Conservation (phyloP, 2,888 invertebrate genomes). For the Cheilosia impressa region DNA sequence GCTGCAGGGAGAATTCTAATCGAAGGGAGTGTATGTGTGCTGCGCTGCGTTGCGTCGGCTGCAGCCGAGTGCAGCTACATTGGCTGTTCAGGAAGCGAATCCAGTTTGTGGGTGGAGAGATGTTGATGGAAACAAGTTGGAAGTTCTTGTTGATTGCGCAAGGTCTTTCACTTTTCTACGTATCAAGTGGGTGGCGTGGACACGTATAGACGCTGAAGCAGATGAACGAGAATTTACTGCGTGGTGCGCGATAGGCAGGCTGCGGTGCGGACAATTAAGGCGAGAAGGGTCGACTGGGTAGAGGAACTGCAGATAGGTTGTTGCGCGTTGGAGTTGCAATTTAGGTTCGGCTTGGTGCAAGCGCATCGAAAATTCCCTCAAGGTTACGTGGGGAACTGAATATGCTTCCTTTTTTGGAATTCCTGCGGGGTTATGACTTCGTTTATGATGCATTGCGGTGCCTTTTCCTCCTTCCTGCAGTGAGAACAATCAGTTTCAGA, state of each 20-base stretch:
- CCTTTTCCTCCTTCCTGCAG: too few relatives aligned
- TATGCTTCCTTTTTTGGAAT: too few relatives aligned
- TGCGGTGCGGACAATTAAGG: background rate
- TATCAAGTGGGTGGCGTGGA: slow-evolving; percentile 51
- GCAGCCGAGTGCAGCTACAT: slow-evolving; percentile 24
- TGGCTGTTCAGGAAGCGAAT: slow-evolving; percentile 67
- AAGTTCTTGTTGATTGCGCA: slow-evolving; percentile 62
- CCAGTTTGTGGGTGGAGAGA: slow-evolving; percentile 73
- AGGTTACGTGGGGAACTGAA: too few relatives aligned
- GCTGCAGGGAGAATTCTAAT: slow-evolving; percentile 55
- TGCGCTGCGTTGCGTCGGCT: slow-evolving; percentile 17
- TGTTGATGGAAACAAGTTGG: slow-evolving; percentile 69
- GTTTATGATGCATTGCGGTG: too few relatives aligned
- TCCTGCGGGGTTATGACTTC: too few relatives aligned
- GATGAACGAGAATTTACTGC: slow-evolving; percentile 39
- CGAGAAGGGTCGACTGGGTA: background rate
- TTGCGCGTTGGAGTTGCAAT: too few relatives aligned
- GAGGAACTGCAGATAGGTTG: background rate
- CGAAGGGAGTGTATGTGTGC: slow-evolving; percentile 18
- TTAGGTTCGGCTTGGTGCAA: too few relatives aligned
- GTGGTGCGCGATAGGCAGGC: slow-evolving; percentile 33
- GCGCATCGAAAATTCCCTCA: too few relatives aligned
- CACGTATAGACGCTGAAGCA: slow-evolving; percentile 17
- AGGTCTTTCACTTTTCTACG: slow-evolving; percentile 60
- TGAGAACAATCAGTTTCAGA: too few relatives aligned